Evolutionary conservation across 64 coral and sea anemone genomes (phyloP).

Genomic region (Stylophora pistillata): DNA sequence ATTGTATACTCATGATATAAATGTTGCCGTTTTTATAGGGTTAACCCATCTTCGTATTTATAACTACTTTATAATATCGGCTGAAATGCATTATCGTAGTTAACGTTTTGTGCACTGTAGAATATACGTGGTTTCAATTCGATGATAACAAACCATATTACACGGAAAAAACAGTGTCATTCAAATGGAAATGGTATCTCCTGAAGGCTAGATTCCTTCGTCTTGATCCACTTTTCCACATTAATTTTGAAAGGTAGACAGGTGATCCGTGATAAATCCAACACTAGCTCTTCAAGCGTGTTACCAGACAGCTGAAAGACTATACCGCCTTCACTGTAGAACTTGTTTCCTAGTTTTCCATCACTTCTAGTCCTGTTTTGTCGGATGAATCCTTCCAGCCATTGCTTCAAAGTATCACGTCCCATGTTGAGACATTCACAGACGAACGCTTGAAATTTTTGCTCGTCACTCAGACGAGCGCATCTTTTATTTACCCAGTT

Average conservation of each 20-base stretch:
- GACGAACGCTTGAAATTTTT: slow-evolving; percentile 41
- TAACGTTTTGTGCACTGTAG: no score
- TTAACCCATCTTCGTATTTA: background rate
- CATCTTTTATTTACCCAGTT: slow-evolving; percentile 24
- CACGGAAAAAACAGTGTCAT: background rate
- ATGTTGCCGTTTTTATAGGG: background rate
- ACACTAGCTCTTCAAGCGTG: slow-evolving; percentile 6
- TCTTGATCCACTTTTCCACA: slow-evolving; percentile 9
- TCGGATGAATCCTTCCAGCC: background rate
- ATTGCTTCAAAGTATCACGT: background rate
- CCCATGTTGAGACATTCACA: slow-evolving; percentile 40
- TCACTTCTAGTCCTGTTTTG: slow-evolving; percentile 9
- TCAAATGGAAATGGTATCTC: slow-evolving; percentile 21
- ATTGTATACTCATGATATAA: no score
- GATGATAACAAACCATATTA: no score
- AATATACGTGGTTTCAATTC: no score
- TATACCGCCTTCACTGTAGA: background rate
- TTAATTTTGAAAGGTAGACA: slow-evolving; percentile 9
- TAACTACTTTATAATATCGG: no score
- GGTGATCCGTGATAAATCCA: slow-evolving; percentile 9
- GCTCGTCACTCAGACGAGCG: background rate
- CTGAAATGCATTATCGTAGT: no score
- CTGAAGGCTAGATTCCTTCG: background rate
- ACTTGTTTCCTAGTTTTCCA: background rate
- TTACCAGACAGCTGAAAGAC: background rate